Conservation (phyloP, 2,888 invertebrate species). For the Prionchulus punctatus region DNA sequence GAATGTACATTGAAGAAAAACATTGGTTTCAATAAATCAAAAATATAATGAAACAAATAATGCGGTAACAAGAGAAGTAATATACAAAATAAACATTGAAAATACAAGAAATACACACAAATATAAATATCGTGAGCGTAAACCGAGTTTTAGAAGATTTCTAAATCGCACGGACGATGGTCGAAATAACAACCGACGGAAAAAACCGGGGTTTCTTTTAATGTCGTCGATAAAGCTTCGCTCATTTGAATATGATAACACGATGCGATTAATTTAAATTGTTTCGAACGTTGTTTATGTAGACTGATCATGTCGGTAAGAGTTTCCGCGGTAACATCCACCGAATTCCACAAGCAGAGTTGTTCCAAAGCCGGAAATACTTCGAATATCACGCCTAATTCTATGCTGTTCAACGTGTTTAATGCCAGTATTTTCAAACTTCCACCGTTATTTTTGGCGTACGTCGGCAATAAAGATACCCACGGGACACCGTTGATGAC, state of each 20-base stretch:
- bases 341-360: conserved; percentile 4
- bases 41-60: background rate
- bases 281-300: background rate
- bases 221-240: background rate
- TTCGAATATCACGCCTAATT: background rate
- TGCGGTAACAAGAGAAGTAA: too few species aligned
- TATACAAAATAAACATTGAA: background rate
- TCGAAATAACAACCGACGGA: conserved; percentile 3
- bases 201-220: background rate
- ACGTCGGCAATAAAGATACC: background rate
- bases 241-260: conserved; percentile 4
- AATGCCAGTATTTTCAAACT: conserved; percentile 3
- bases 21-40: background rate
- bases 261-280: background rate
- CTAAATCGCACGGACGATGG: conserved; percentile 3
- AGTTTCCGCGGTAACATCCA: background rate
- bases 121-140: background rate
- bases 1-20: too few species aligned
- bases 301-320: background rate
- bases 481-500: conserved; percentile 1
- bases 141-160: background rate
- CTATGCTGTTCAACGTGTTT: background rate
- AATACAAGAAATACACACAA: background rate
- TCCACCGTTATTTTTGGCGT: background rate
- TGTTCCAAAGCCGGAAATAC: conserved; percentile 2